Base-by-base conservation (phyloP, 2,888 invertebrate genomes). In the Biston betularia region DNA sequence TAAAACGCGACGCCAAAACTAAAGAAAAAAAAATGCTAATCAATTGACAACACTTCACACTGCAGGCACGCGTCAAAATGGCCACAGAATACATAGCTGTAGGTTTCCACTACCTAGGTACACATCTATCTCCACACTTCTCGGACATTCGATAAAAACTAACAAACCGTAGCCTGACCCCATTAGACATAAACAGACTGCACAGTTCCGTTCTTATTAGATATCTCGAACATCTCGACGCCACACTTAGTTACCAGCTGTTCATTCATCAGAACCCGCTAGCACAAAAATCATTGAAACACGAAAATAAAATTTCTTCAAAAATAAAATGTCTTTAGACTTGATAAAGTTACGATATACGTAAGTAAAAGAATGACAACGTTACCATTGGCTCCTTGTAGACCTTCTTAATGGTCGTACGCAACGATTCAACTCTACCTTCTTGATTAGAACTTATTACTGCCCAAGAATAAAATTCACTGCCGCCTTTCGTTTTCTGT, bases 81-180 rank as follows among this genome's bases (percentile, higher is more conserved):
- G 6, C 15, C 15, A 24, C 54, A 24, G 52, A 8, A 9, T 38
- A 52, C 8, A 52, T 14, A 38, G 11, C 8, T 35, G 14, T 52
- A 7, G n/a, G 34, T 6, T 8, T 33, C 46, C 60, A 40, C 56
- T 54, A 58, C 53, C 54, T 55, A n/a, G n/a, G n/a, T n/a, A 63
- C 49, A 24, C 40, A 8, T 12, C 15, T 11, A 52, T 61, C 55
- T 55, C 34, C 48, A 24, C 38, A 53, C 73, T 73, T 72, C 73
- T 69, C 58, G 62, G 61, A 55, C 63, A 54, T 65, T 57, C 61
- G 63, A 78, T 79, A 84, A 82, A 83, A 83, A 82, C 74, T 72
- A 74, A 72, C 67, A 70, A 71, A 78, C 77, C 73, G 76, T 71
- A 73, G 61, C 55, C 57, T 65, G 76, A 69, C 81, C 81, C 64